These are phyloP conservation scores for Sesia apiformis DNA, from an alignment of 2,888 invertebrate species.

Conservation along the genomic window DNA sequence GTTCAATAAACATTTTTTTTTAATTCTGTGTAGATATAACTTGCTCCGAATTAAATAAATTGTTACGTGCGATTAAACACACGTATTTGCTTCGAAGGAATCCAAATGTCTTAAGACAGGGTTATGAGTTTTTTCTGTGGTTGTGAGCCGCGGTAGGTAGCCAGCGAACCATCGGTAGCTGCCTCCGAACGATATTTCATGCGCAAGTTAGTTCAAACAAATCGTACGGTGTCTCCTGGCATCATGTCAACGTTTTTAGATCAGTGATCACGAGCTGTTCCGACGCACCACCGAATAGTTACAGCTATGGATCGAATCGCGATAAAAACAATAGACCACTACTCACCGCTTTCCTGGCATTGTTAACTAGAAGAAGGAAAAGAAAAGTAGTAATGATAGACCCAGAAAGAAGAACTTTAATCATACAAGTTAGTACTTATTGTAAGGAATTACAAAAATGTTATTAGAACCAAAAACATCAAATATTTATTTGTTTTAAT, in stretches of 20 bases:
- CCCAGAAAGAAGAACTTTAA: too few species aligned
- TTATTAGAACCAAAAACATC: too few species aligned
- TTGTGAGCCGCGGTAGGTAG: slow-evolving; percentile 62
- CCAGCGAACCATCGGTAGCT: slow-evolving; percentile 73
- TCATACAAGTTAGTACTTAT: too few species aligned
- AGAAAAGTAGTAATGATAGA: slow-evolving; percentile 11
- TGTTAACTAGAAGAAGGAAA: not conserved
- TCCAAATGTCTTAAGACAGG: slow-evolving; percentile 57
- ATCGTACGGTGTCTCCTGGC: slow-evolving; percentile 66
- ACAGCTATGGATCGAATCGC: not conserved
- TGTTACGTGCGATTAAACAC: slow-evolving; percentile 67
- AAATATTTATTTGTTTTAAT: too few species aligned
- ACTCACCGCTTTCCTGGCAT: not conserved
- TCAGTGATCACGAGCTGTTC: slow-evolving; percentile 19
- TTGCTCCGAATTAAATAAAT: slow-evolving; percentile 53
- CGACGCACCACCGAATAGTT: not conserved
- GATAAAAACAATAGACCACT: not conserved
- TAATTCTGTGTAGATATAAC: not conserved
- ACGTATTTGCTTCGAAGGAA: slow-evolving; percentile 68
- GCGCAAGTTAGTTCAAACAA: slow-evolving; percentile 71
- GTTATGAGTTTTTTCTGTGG: slow-evolving; percentile 51
- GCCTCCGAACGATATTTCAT: slow-evolving; percentile 57
- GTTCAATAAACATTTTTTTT: too few species aligned
- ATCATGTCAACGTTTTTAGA: slow-evolving; percentile 52
- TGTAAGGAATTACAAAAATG: too few species aligned